Conservation (phyloP, 2,797 vertebrate genomes). For the Tragopan temminckii region DNA sequence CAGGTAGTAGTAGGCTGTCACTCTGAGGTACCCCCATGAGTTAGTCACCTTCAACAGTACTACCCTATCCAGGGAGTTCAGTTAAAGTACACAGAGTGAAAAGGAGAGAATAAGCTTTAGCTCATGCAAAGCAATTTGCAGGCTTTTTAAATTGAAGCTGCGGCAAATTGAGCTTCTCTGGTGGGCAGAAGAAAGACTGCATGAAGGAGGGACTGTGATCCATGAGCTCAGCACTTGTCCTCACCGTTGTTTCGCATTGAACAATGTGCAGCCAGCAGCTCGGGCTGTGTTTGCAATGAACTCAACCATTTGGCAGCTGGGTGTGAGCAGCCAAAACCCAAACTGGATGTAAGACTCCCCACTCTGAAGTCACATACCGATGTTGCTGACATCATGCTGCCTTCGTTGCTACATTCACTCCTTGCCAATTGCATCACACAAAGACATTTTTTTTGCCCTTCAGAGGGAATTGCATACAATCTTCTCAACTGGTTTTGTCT, state of each 20-base stretch:
- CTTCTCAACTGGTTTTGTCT: background rate
- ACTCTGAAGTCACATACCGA: background rate
- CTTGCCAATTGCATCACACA: background rate
- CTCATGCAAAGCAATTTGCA: background rate
- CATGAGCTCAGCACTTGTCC: background rate
- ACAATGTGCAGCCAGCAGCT: background rate
- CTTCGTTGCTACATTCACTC: accelerated
- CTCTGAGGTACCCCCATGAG: background rate
- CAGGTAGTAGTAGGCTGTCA: background rate
- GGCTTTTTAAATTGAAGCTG: background rate
- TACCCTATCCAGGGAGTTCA: background rate
- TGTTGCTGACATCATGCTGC: background rate
- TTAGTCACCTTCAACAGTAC: background rate
- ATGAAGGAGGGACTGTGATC: background rate
- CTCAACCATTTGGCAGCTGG: accelerated
- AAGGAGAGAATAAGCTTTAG: background rate
- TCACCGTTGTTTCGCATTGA: accelerated
- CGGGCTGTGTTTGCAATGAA: accelerated
- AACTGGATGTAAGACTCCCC: background rate
- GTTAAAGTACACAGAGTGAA: background rate
- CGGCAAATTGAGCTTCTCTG: background rate
- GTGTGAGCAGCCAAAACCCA: background rate
- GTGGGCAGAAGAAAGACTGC: background rate
- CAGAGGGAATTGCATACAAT: background rate
- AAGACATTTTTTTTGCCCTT: accelerated